These are phyloP conservation scores for Parazoanthus atlanticus DNA, from an alignment of 92 coral and sea anemone genomes.

Conservation along the genomic window DNA sequence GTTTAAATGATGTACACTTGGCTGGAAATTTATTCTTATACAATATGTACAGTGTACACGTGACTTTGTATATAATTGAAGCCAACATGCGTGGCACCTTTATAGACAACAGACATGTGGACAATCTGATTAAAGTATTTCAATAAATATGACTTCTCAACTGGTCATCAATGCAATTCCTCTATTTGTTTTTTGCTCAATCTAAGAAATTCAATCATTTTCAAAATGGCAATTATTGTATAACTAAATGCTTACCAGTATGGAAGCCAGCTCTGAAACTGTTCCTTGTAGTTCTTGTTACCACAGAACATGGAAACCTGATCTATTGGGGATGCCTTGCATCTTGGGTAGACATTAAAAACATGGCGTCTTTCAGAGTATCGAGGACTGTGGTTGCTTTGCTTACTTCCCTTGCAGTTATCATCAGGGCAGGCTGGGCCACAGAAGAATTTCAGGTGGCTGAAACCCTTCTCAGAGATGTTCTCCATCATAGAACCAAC, in stretches of 20 bases:
- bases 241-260: background rate
- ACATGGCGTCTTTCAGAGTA: background rate
- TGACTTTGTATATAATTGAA: too few species aligned
- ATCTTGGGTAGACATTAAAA: constrained; percentile 26
- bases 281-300: background rate
- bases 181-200: too few species aligned
- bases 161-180: too few species aligned
- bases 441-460: background rate
- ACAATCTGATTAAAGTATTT: too few species aligned
- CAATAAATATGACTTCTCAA: too few species aligned
- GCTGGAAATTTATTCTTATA: too few species aligned
- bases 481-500: constrained; percentile 21
- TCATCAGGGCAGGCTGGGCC: constrained; percentile 19
- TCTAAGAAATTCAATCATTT: too few species aligned
- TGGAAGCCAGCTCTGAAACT: constrained; percentile 1
- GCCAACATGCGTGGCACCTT: too few species aligned
- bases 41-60: too few species aligned
- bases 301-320: constrained; percentile 31
- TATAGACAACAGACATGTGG: too few species aligned
- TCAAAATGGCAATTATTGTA: too few species aligned
- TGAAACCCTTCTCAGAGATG: background rate
- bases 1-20: too few species aligned
- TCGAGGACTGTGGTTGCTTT: background rate
- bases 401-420: constrained; percentile 8
- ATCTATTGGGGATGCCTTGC: background rate